Evolutionary conservation across 92 coral and sea anemone genomes (phyloP).

Genomic region (Paramuricea clavata): DNA sequence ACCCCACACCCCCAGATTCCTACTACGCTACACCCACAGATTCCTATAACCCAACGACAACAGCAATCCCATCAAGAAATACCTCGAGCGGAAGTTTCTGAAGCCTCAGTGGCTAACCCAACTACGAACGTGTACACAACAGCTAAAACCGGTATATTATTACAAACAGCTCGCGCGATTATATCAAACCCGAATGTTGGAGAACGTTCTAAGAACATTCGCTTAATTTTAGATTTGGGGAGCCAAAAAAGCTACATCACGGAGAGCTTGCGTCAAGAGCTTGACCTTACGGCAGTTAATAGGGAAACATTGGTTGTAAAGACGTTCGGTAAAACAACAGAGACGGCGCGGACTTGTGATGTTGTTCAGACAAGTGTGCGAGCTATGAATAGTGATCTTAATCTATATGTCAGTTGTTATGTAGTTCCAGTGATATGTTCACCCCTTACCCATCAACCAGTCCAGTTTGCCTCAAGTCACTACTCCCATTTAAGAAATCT

Average conservation of each 20-base stretch:
- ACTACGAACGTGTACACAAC: background rate
- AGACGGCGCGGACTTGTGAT: too few species aligned
- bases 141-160: constrained; percentile 12
- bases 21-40: too few species aligned
- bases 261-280: too few species aligned
- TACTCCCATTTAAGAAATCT: constrained; percentile 49
- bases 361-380: too few species aligned
- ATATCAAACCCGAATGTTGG: constrained; percentile 41
- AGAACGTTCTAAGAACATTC: constrained; percentile 32
- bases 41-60: too few species aligned
- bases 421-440: constrained; percentile 40
- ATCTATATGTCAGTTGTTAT: background rate
- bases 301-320: too few species aligned
- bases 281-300: too few species aligned
- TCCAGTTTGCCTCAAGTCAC: constrained; percentile 39
- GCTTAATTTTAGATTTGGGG: too few species aligned
- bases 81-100: background rate
- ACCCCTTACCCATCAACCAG: constrained; percentile 46
- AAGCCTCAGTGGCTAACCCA: too few species aligned
- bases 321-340: too few species aligned
- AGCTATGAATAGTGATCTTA: background rate
- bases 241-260: too few species aligned
- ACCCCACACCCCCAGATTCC: too few species aligned
- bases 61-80: background rate
- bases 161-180: constrained; percentile 49